These are phyloP conservation scores for Eulemur albifrons DNA, from an alignment of 2,797 vertebrate species.

Conservation along the genomic window DNA sequence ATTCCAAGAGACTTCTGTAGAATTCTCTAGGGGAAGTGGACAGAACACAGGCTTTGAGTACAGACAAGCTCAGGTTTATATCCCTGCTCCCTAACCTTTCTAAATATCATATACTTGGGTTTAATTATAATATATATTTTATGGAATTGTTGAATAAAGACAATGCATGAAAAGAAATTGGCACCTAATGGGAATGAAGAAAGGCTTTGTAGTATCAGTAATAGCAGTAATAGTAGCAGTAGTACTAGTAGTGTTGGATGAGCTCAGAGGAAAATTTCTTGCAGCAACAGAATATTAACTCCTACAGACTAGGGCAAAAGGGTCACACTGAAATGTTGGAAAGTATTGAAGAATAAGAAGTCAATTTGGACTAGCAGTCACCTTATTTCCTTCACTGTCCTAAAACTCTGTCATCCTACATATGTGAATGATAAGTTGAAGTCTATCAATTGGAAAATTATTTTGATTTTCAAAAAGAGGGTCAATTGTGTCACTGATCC, in stretches of 20 bases:
- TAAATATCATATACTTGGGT: neutral
- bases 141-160: neutral
- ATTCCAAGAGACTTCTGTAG: neutral
- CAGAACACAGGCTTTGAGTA: neutral
- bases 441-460: neutral
- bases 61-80: neutral
- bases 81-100: neutral
- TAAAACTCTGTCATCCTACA: neutral
- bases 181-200: neutral
- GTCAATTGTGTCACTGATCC: neutral
- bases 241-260: neutral
- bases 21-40: neutral
- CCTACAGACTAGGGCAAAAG: neutral
- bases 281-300: neutral
- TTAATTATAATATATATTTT: neutral
- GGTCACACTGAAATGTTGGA: neutral
- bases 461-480: neutral
- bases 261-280: neutral
- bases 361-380: neutral
- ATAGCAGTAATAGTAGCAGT: rapidly evolving
- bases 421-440: neutral
- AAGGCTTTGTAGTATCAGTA: neutral
- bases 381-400: neutral
- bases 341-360: neutral
- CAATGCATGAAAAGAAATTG: neutral